Evolutionary conservation across 2,888 invertebrate genomes (phyloP).

Genomic region (Ganaspis brasiliensis): DNA sequence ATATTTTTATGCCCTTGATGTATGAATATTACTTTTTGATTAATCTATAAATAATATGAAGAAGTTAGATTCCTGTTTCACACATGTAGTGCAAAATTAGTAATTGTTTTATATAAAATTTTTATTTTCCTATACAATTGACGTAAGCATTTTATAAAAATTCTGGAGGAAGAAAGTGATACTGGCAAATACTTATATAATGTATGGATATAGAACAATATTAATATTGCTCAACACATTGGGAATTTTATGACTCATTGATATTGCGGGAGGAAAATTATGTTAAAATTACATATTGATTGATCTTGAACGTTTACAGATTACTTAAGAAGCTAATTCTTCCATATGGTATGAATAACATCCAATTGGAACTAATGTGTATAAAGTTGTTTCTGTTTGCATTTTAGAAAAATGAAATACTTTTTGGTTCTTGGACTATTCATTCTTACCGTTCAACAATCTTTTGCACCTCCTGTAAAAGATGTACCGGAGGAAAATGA

Average conservation of each 20-base stretch:
- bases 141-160: constrained; percentile 1
- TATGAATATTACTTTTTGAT: too few relatives aligned
- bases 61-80: too few relatives aligned
- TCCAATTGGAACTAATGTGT: background rate
- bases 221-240: background rate
- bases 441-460: constrained; percentile 68
- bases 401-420: constrained; percentile 61
- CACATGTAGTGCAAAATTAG: too few relatives aligned
- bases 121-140: background rate
- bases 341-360: background rate
- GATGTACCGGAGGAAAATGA: constrained; percentile 73
- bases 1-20: too few relatives aligned
- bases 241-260: background rate
- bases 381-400: background rate
- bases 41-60: too few relatives aligned
- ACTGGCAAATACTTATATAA: too few relatives aligned
- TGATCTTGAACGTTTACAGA: background rate
- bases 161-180: background rate
- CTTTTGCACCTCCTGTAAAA: constrained; percentile 81
- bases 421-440: constrained; percentile 51
- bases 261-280: background rate
- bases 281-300: background rate
- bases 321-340: background rate
- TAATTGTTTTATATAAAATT: too few relatives aligned
- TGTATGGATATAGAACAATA: background rate